Base-by-base conservation (phyloP, 1,140 invertebrate species). In the Parapsyche elsis region DNA sequence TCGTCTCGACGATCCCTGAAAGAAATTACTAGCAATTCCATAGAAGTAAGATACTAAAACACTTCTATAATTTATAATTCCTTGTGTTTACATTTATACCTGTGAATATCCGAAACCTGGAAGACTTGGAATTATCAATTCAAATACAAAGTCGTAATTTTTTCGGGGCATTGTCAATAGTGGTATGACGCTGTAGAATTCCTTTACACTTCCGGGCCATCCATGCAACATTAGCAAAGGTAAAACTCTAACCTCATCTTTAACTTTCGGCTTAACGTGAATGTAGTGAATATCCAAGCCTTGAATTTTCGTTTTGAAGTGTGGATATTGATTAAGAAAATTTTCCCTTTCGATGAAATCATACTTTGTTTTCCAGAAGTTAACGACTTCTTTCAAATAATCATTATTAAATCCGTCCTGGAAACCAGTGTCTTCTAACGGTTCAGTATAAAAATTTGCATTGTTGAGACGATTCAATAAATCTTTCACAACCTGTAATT, bases 141-240 rank as follows among this genome's bases (percentile, higher is more conserved):
- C 95, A 84, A 96, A 97, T 2, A 94, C 94, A 80, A 94, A 92
- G 78, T 94, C 88, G 12, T 87, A 86, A 5, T 88, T 89, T 0
- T 87, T 80, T 78, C 88, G 87, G 0, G 90, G 89, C 9, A 88
- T 91, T 0, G 91, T 94, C 10, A 97, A 84, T 21, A 94, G 49
- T 0, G 95, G 94, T 79, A 96, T 92, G 4, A 94, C 88, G 84
- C 94, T 92, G 78, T 94, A 93, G 85, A 96, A 96, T 84, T 97
- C 95, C 45, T 92, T 90, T 1, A 96, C 87, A 0, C 94, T 94
- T 49, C 95, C 94, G 2, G 95, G 95, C 95, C 95, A 97, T 9
- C 95, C 95, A 83, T 97, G 95, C 0, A 94, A 81, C 0, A 97
- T 38, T 0, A 97, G 82, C n/a, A 95, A 64, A 0, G 94, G 94